Percentiles rank a stretch among this genome's conserved stretches.
Conservation (phyloP, 2,888 invertebrate species). For the Caenorhabditis panamensis region DNA sequence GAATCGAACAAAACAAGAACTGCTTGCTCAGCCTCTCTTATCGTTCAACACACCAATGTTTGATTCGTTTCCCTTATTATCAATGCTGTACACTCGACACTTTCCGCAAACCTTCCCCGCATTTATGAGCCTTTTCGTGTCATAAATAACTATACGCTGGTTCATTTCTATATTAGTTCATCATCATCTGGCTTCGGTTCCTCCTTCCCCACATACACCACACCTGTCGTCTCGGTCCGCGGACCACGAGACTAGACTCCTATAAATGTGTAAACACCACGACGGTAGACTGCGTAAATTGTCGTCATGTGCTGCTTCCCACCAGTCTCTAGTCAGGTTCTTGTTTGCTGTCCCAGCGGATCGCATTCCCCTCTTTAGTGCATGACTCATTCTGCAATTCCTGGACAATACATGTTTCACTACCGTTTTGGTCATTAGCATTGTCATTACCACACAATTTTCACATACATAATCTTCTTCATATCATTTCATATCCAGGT, state of each 20-base stretch:
- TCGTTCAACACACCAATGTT: not conserved
- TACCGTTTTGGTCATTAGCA: no score
- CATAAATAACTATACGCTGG: no score
- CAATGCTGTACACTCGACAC: not conserved
- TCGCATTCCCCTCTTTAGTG: slow-evolving; percentile 10
- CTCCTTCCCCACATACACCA: no score
- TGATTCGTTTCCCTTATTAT: not conserved
- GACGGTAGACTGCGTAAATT: slow-evolving; percentile 43
- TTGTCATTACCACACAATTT: no score
- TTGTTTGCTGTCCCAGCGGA: slow-evolving; percentile 33
- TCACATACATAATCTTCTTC: no score
- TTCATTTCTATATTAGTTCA: no score
- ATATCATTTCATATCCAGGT: no score
- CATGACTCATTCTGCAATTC: slow-evolving; percentile 35
- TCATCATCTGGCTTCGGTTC: no score
- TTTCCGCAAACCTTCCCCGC: not conserved
- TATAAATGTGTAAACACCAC: slow-evolving; percentile 49
- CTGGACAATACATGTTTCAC: no score
- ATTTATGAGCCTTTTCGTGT: no score
- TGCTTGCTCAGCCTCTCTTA: slow-evolving; percentile 34
- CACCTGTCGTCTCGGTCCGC: not conserved
- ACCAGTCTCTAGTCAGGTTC: slow-evolving; percentile 43
- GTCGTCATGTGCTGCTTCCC: slow-evolving; percentile 36
- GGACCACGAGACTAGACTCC: slow-evolving; percentile 13
- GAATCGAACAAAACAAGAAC: not conserved